Base-by-base conservation (phyloP, 2,888 invertebrate species). In the Patella pellucida region DNA sequence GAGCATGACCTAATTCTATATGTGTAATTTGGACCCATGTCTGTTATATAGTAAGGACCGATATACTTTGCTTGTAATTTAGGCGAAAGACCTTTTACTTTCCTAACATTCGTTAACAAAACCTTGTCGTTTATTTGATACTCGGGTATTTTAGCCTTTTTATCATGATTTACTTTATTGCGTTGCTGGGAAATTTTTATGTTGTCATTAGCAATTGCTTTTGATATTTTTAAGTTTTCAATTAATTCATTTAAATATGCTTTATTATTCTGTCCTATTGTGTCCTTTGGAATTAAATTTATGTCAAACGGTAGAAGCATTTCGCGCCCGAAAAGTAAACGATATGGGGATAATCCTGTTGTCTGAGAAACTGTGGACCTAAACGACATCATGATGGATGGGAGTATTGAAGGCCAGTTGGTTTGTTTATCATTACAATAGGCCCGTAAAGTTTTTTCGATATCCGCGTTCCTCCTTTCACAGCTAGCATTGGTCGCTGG, bases 401-500 rank as follows among this genome's bases (percentile, higher is more conserved):
- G 82, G 50, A 82, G 71, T 27, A 78, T 27, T 11, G 72, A 62
- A 52, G 81, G 74, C 81, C 80, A 79, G 67, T 81, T 76, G 5
- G 72, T 62, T 67, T 83, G 80, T 19, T 79, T 72, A 68, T 67
- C 71, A 19, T 78, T 67, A 16, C 75, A 62, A 56, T 83, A 81
- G 2, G 79, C 68, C 41, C 80, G 69, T 5, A 82, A 23, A 15
- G 72, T 68, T 69, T 84, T 82, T 23, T 75, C 77, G 1, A 81
- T 74, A 11, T 80, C 78, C 52, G 73, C 72, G 70, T 83, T 83
- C 41, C 69, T 56, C 15, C 81, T 68, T 62, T 84, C 84, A 72
- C 82, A 81, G 12, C 75, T 75, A 15, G 78, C 68, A 78, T 78
- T 82, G 1, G 79, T 80, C 56, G 78, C 74, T 27, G 82, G 78